A percentile compares a stretch with the other conserved stretches of the same genome.
phyloP scores from a whole-genome alignment of 2,797 vertebrate genomes.

The Girardinus metallicus region DNA sequence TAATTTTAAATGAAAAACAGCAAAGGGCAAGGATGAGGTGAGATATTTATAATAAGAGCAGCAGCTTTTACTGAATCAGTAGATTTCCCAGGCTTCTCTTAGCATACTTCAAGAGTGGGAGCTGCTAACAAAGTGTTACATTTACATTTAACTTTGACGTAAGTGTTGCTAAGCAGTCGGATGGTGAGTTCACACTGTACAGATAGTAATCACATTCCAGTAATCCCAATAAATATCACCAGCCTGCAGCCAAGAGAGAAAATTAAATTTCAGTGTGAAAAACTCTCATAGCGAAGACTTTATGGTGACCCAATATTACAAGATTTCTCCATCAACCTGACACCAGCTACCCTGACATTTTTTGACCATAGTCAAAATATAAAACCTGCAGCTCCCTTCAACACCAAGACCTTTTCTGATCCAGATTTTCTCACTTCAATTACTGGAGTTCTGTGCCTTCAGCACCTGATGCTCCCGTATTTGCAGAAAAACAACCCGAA shows the following conservation, averaged over 20 bases:
- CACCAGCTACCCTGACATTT: conserved; percentile 4
- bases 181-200: conserved; percentile 25
- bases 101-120: conserved; percentile 43
- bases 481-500: conserved; percentile 16
- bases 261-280: background rate
- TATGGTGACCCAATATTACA: conserved; percentile 9
- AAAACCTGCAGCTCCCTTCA: conserved; percentile 39
- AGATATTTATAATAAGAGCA: conserved; percentile 40
- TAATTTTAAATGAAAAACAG: conserved; percentile 31
- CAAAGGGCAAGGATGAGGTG: conserved; percentile 43
- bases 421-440: conserved; percentile 13
- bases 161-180: conserved; percentile 47
- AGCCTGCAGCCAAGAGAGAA: conserved; percentile 6
- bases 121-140: conserved; percentile 42
- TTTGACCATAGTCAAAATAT: conserved; percentile 36
- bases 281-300: conserved; percentile 18
- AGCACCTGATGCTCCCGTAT: conserved; percentile 54
- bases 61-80: conserved; percentile 39
- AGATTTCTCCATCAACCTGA: conserved; percentile 14
- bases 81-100: conserved; percentile 19
- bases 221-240: conserved; percentile 19
- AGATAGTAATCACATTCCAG: conserved; percentile 21
- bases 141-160: conserved; percentile 53
- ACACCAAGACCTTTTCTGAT: conserved; percentile 35
- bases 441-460: conserved; percentile 19